These are phyloP conservation scores for Ammospiza nelsoni DNA, from an alignment of 2,113 vertebrate species.

Conservation along the genomic window DNA sequence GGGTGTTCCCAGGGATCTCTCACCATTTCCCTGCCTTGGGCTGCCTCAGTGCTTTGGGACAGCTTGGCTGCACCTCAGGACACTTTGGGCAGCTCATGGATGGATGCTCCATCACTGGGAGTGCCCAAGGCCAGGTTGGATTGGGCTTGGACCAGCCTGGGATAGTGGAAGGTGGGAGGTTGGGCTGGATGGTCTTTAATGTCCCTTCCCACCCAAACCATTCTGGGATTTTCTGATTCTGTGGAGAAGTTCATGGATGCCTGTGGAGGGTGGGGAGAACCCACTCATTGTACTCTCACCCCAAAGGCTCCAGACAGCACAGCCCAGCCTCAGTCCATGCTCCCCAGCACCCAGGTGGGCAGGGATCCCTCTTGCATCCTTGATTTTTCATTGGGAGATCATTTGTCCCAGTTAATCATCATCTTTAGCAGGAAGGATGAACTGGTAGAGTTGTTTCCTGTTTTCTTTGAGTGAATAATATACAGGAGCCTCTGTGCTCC, in stretches of 20 bases:
- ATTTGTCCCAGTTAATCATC: not conserved
- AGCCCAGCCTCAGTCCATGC: not conserved
- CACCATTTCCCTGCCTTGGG: not conserved
- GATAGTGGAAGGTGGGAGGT: not conserved
- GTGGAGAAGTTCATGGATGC: not conserved
- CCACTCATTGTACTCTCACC: not conserved
- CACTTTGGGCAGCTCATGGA: not conserved
- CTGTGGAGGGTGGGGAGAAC: not conserved
- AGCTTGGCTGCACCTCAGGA: not conserved
- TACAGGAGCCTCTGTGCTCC: not conserved
- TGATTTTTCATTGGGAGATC: not conserved
- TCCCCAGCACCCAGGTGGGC: rapidly evolving
- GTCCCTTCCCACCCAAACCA: not conserved
- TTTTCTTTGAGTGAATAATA: not conserved
- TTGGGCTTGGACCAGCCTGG: not conserved
- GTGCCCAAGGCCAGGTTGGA: not conserved
- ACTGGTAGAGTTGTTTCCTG: not conserved
- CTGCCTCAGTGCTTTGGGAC: rapidly evolving
- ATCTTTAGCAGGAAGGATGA: not conserved
- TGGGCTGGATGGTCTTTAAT: not conserved
- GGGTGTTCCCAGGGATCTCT: not conserved
- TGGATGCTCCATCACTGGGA: not conserved
- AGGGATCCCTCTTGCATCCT: not conserved
- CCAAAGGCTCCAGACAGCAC: not conserved
- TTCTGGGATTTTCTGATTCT: not conserved